Percentiles rank a stretch among this genome's conserved stretches.
phyloP scores from a whole-genome alignment of 2,888 invertebrate genomes.

The Apodemia mormo region DNA sequence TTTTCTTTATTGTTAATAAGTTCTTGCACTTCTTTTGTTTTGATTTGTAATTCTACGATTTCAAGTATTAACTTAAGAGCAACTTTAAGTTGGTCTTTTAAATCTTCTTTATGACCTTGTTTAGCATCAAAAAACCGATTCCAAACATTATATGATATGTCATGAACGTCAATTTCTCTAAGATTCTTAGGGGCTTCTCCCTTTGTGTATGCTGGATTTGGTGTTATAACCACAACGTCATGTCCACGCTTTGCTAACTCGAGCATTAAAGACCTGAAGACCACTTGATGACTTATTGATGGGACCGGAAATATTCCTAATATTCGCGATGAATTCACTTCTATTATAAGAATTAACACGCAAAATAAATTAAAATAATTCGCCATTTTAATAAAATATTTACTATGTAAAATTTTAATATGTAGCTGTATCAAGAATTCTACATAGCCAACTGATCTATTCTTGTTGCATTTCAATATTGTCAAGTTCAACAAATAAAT shows the following conservation, averaged over 20 bases:
- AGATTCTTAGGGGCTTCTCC: constrained; percentile 49
- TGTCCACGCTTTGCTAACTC: constrained; percentile 58
- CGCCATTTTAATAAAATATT: constrained; percentile 15
- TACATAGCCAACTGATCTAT: neutral
- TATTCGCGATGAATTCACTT: constrained; percentile 46
- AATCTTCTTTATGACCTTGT: constrained; percentile 29
- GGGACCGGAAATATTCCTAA: constrained; percentile 51
- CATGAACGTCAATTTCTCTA: constrained; percentile 54
- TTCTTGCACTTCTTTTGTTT: constrained; percentile 33
- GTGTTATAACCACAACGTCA: constrained; percentile 54
- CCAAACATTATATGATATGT: constrained; percentile 48
- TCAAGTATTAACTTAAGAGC: constrained; percentile 22
- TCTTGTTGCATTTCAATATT: neutral
- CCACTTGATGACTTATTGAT: constrained; percentile 53
- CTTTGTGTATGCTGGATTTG: constrained; percentile 49
- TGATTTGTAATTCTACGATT: constrained; percentile 35
- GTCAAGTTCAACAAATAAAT: neutral
- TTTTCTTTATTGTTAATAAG: constrained; percentile 34
- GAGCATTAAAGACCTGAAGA: constrained; percentile 49
- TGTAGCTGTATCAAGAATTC: neutral
- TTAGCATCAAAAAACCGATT: constrained; percentile 27
- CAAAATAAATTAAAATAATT: neutral
- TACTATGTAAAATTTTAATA: neutral
- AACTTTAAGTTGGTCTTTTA: constrained; percentile 25
- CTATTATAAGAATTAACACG: constrained; percentile 2